Conservation (phyloP, 2,113 vertebrate genomes). For the Pollachius pollachius region DNA sequence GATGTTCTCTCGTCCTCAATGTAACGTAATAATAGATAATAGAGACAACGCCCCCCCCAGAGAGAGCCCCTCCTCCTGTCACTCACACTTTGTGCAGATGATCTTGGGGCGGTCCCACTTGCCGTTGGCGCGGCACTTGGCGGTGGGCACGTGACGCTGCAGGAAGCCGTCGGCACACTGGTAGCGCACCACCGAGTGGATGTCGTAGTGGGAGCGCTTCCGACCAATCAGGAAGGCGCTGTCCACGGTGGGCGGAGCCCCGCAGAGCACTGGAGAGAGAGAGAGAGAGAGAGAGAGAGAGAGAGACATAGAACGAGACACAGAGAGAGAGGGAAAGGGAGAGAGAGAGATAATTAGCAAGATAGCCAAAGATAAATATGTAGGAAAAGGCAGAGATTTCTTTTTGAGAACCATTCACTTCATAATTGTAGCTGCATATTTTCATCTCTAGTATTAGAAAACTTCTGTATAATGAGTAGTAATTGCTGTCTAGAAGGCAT, state of each 20-base stretch:
- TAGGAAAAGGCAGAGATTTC: too few relatives aligned
- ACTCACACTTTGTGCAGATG: constrained; percentile 93
- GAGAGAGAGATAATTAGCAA: background rate
- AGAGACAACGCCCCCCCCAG: too few relatives aligned
- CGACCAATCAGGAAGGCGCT: constrained; percentile 84
- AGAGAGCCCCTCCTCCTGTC: background rate
- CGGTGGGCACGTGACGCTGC: constrained; percentile 86
- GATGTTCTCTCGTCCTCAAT: too few relatives aligned
- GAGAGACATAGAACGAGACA: background rate
- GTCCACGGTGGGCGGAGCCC: constrained; percentile 82
- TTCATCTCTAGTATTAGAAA: too few relatives aligned
- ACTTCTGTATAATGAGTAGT: too few relatives aligned
- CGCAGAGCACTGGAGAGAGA: constrained; percentile 62
- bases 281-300: background rate
- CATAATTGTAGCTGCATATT: too few relatives aligned
- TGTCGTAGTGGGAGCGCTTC: constrained; percentile 84
- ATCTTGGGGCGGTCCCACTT: constrained; percentile 93
- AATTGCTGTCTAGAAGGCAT: too few relatives aligned
- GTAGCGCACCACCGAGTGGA: constrained; percentile 89
- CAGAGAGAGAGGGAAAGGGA: background rate
- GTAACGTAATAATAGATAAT: too few relatives aligned
- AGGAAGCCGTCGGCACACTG: constrained; percentile 87
- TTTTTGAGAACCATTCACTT: too few relatives aligned
- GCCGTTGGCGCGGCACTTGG: constrained; percentile 87
- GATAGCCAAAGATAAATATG: too few relatives aligned